phyloP scores from a whole-genome alignment of 2,113 vertebrate genomes.

The Bos taurus region ARS-UCD2.0 NC_037351.1:23723501-23724000 shows the following conservation, averaged over 20 bases:
- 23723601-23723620: not conserved
- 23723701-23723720: not conserved
- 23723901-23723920: not conserved
- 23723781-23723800: not conserved
- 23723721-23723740: fast-evolving
- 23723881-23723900: not conserved
- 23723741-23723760: fast-evolving
- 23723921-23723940: not conserved
- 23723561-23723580: not conserved
- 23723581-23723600: not conserved
- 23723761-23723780: not conserved
- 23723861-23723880: not conserved
- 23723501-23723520: not conserved
- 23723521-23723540: fast-evolving
- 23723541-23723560: not conserved
- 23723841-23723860: not conserved
- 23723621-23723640: not conserved
- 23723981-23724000: not conserved
- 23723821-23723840: fast-evolving
- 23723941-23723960: not conserved
- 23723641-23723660: not conserved
- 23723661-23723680: not conserved
- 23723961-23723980: not conserved
- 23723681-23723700: not conserved
- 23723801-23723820: fast-evolving